Percentiles rank a stretch among this genome's conserved stretches.
These are phyloP conservation scores for Charanyca ferruginea DNA, from an alignment of 2,888 invertebrate species.

Conservation along the genomic window DNA sequence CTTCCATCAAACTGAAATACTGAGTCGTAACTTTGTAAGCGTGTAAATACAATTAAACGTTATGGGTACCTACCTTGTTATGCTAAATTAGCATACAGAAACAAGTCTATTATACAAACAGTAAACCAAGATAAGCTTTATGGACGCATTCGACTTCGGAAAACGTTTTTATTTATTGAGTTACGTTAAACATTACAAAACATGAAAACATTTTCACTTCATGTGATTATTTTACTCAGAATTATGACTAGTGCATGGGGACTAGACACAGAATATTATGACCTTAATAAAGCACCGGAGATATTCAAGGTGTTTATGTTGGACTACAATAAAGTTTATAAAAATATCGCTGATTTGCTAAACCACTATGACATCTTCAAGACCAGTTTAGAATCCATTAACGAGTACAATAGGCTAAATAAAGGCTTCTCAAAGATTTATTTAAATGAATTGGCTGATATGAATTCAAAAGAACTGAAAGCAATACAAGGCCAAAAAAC, in stretches of 20 bases:
- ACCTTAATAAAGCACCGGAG: conserved; percentile 36
- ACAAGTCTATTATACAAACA: conserved; percentile 1
- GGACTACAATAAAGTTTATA: conserved; percentile 25
- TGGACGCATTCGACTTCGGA: conserved; percentile 1
- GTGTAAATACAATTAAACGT: not conserved
- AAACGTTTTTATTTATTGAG: conserved; percentile 7
- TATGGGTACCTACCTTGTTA: conserved; percentile 1
- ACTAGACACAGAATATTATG: conserved; percentile 37
- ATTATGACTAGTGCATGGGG: not conserved
- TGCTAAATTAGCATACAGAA: conserved; percentile 26
- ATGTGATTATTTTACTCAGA: not conserved
- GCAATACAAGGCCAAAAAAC: not conserved
- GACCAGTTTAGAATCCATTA: conserved; percentile 23
- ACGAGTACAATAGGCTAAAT: conserved; percentile 19
- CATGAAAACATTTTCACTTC: conserved; percentile 19
- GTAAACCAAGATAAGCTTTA: conserved; percentile 15
- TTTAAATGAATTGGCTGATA: conserved; percentile 37
- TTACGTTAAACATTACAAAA: conserved; percentile 4
- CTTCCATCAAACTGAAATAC: not conserved
- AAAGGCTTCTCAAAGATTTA: conserved; percentile 15
- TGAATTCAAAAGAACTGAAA: not conserved
- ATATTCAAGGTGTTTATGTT: conserved; percentile 19
- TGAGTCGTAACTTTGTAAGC: not conserved
- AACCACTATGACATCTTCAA: conserved; percentile 41
- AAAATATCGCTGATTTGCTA: conserved; percentile 13